phyloP scores from a whole-genome alignment of 2,888 invertebrate species.

The Plebejus melissa region DNA sequence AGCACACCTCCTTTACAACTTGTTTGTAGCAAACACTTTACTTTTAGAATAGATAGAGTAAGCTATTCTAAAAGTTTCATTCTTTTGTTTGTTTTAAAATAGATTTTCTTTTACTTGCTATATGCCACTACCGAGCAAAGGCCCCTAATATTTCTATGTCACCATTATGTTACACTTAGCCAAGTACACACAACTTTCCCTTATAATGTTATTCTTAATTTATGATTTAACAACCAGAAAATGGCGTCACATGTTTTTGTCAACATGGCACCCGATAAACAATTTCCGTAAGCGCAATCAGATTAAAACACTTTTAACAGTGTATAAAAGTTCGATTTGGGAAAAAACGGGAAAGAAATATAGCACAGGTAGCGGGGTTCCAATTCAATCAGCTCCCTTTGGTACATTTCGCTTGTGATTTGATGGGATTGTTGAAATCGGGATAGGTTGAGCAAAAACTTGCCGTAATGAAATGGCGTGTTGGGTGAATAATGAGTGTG shows the following conservation, averaged over 20 bases:
- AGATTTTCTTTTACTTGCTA: too few species aligned
- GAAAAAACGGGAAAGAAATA: slow-evolving; percentile 69
- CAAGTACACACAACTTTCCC: not conserved
- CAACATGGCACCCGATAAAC: slow-evolving; percentile 35
- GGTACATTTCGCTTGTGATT: slow-evolving; percentile 64
- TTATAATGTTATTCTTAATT: not conserved
- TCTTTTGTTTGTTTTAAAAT: too few species aligned
- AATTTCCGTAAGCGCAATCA: slow-evolving; percentile 73
- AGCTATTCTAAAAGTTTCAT: too few species aligned
- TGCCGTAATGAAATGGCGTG: slow-evolving; percentile 61
- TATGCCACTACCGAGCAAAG: too few species aligned
- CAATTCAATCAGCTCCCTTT: slow-evolving; percentile 76
- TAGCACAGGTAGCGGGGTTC: slow-evolving; percentile 66
- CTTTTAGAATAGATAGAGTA: not conserved
- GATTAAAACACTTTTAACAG: slow-evolving; percentile 77
- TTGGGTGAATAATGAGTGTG: slow-evolving; percentile 43
- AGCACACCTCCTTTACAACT: not conserved
- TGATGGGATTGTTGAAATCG: slow-evolving; percentile 76
- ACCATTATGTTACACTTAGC: not conserved
- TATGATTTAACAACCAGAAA: not conserved
- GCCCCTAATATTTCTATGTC: too few species aligned
- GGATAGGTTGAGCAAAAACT: slow-evolving; percentile 62
- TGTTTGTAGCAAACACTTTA: not conserved
- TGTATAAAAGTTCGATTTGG: slow-evolving; percentile 73
- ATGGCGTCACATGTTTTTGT: not conserved